Evolutionary conservation across 2,113 vertebrate species (phyloP), one percentile per base, ranked within the genome.

Genomic region (Laterallus jamaicensis): DNA sequence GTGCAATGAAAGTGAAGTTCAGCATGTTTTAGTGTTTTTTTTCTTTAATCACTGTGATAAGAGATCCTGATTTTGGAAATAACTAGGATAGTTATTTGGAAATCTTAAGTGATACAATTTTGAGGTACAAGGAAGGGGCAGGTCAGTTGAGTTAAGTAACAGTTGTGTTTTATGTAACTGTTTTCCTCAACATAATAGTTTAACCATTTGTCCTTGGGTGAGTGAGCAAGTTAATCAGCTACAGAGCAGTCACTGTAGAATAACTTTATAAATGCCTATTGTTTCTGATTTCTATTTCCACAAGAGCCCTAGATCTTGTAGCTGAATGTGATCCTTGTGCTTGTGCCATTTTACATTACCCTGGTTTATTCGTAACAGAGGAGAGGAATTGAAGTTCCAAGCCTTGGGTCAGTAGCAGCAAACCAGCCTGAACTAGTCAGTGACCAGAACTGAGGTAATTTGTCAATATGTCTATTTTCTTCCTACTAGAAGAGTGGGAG

Each of bases 151-250:
- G 25, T 94, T 90, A 68, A 44, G 22, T 26, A 92, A 71, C 47
- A 86, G 29, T 68, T 86, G 56, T 2, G 3, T 92, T 86, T 90
- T 58, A 62, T 82, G 37, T 86, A 67, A 86, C 70, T 79, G 56
- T 83, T 93, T 81, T 86, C 93, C 66, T 93, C 64, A 40, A 9
- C 4, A 2, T 88, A 86, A 92, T 86, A 83, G 82, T 85, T 96
- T 22, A 94, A 60, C 56, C 70, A 50, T 91, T 94, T 92, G 85
- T 91, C 79, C 82, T 89, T 91, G 86, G 25, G 35, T 73, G 60
- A 93, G 44, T 10, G 49, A 83, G 54, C 39, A 82, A 74, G 93
- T 90, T 95, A 95, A 95, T 94, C 76, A 93, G 42, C 77, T 90
- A 92, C 90, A 93, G 90, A 92, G 60, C 44, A 74, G 60, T 31